Evolutionary conservation across 2,888 invertebrate species (phyloP), one percentile per base, ranked within the genome.

Genomic region (Drosophila neutralis): DNA sequence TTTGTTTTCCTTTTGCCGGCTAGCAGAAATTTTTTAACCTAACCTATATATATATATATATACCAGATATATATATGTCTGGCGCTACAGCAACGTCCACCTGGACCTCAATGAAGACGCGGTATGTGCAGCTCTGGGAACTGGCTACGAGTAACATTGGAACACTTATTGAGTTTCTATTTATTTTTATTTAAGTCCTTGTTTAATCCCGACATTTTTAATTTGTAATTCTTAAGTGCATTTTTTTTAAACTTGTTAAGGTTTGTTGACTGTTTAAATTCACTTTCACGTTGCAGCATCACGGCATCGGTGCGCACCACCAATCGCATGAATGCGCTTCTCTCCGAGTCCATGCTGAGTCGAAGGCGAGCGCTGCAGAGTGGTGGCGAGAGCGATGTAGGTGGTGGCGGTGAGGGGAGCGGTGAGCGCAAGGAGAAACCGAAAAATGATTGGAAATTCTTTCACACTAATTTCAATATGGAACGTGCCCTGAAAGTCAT

Each of bases 281-380:
- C 62, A 64, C 56, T 59, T 54, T 63, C 48, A 57, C 18, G 70
- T 75, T 80, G 53, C 74, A 92, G 93, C 56, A 93, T 93, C 68
- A 93, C 92, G 38, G 92, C 92, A 31, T 92, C 93, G 5, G 93
- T 93, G 73, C 91, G 92, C 27, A 93, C 93, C 48, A 92, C 93
- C 54, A 92, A 87, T 76, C 92, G 92, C 38, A 93, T 93, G 91
- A 93, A 93, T 88, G 92, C 92, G 0, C 60, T 93, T 56, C 90
- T 93, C 35, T 92, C 92, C 33, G 93, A 93, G 70, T 91, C 93
- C 7, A 87, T 93, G 86, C 67, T 91, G 35, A 90, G 80, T 35
- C 85, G 90, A 38, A 82, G 92, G n/a, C 82, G 84, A 2, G 91
- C 89, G 1, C 31, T 90, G 36, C 85, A 83, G 57, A 85, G 77